These are phyloP conservation scores for Phenganax marumi DNA, from an alignment of 92 coral and sea anemone species.

Conservation along the genomic window DNA sequence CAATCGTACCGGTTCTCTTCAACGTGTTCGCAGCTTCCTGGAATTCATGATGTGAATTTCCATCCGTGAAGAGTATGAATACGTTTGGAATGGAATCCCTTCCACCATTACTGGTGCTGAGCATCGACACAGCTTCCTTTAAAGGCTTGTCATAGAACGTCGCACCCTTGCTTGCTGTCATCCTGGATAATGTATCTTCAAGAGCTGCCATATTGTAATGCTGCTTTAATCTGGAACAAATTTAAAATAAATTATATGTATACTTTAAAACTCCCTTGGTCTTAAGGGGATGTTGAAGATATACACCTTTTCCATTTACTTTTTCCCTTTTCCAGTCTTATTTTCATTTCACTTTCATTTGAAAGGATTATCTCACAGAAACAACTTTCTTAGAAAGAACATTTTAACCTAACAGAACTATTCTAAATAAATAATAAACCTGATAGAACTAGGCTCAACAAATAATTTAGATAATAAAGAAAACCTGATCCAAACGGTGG, in stretches of 20 bases:
- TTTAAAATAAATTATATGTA: too few relatives aligned
- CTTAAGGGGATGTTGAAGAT: too few relatives aligned
- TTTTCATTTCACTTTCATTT: too few relatives aligned
- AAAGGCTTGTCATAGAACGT: slow-evolving; percentile 32
- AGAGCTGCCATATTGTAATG: background rate
- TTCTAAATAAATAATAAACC: background rate
- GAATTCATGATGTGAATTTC: slow-evolving; percentile 64
- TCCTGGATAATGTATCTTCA: slow-evolving; percentile 2
- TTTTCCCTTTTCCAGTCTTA: too few relatives aligned
- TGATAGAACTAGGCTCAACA: background rate
- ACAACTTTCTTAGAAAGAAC: too few relatives aligned
- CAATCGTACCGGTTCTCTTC: slow-evolving; percentile 58
- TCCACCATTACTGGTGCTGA: slow-evolving; percentile 23
- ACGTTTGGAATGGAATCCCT: slow-evolving; percentile 58
- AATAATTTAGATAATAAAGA: background rate
- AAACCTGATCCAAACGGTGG: slow-evolving; percentile 27
- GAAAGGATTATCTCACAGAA: too few relatives aligned
- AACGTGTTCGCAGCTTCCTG: slow-evolving; percentile 55
- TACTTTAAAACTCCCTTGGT: too few relatives aligned
- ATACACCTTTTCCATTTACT: too few relatives aligned
- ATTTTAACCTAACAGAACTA: too few relatives aligned
- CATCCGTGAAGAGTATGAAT: slow-evolving; percentile 57
- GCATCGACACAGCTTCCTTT: slow-evolving; percentile 11
- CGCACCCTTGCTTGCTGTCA: background rate
- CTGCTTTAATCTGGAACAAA: background rate